Base-by-base conservation (phyloP, 1,140 invertebrate species). In the Scaptomyza montana region DNA sequence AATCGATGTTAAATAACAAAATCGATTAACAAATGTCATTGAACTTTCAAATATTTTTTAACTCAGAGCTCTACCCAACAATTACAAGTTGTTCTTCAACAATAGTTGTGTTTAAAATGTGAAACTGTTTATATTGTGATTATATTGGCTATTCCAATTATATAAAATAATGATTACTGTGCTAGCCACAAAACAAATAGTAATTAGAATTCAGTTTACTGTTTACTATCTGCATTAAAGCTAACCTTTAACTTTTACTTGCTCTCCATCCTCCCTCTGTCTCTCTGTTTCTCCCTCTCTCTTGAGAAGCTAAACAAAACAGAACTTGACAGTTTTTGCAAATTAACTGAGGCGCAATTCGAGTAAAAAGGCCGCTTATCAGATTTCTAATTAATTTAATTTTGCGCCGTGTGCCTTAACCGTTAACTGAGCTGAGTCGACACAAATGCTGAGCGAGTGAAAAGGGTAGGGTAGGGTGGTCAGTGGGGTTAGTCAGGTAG, bases 351-450 rank as follows among this genome's bases (percentile, higher is more conserved):
- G 80, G 79, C 85, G 84, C 84, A 87, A 87, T 87, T 77, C 85
- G 61, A 89, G 79, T 84, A 69, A 66, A 68, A 74, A 13, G 33
- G 33, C 33, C 30, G 62, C 84, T 84, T 87, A 87, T 87, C 85
- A 89, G 84, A 87, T 87, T 87, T 89, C 84, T 87, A 87, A 87
- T 87, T 87, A 87, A 87, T 84, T 87, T 87, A 87, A 89, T 87
- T 87, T 78, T 82, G 81, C 80, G 71, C 60, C 80, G 66, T 85
- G 73, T 61, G 61, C 71, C 68, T 51, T 53, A 46, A 21, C 49
- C 70, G 56, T 46, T 28, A 53, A 69, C 55, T 60, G 73, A 36
- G 68, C 72, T 89, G 76, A 87, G 64, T 87, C 84, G 84, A 72
- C 82, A 89, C 47, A 86, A 87, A 74, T 63, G 33, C 8, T 7